A percentile compares a stretch with the other conserved stretches of the same genome.
Conservation (phyloP, 1,140 invertebrate species). For the Akabosia matsudoensis region DNA sequence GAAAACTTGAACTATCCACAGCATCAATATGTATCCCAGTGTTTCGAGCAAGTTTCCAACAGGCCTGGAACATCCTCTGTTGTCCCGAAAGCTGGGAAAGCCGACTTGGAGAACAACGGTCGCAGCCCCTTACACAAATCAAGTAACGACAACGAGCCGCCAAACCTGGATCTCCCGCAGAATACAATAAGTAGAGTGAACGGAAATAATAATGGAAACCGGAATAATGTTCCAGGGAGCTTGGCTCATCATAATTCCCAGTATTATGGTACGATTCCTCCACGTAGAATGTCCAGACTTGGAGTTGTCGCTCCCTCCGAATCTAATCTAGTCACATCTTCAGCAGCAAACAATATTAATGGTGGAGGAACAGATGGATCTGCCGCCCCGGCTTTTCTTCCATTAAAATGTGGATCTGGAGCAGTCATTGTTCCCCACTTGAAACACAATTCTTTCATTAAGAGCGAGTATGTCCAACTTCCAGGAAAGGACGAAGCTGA, state of each 20-base stretch:
- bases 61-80: background rate
- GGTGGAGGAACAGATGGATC: too few species aligned
- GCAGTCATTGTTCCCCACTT: constrained; percentile 1
- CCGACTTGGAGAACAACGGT: background rate
- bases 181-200: background rate
- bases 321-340: background rate
- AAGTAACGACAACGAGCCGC: background rate
- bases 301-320: background rate
- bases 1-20: background rate
- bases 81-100: background rate
- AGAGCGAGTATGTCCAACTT: constrained; percentile 3
- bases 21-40: too few species aligned
- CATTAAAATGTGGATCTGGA: background rate
- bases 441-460: background rate
- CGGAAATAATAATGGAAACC: background rate
- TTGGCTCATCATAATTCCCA: constrained; percentile 10
- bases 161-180: background rate
- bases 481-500: background rate
- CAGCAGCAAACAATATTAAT: background rate
- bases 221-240: background rate
- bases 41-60: too few species aligned
- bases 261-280: background rate
- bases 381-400: background rate
- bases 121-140: background rate
- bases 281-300: background rate